These are phyloP conservation scores for Esox masquinongy DNA, from an alignment of 2,797 vertebrate genomes.

Conservation along the genomic window DNA sequence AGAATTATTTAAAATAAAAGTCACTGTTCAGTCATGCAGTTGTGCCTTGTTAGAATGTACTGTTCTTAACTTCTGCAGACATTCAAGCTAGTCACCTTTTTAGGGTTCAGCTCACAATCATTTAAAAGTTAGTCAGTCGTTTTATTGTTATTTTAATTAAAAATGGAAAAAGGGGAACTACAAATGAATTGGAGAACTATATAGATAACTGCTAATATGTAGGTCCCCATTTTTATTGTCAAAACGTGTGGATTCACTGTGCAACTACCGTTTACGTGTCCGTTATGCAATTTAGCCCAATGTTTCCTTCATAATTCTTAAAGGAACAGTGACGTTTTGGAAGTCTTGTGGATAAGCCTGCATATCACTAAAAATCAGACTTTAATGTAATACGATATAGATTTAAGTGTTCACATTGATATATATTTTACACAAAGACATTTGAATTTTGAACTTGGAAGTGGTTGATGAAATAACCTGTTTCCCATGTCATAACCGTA, in stretches of 20 bases:
- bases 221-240: background rate
- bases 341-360: too few species aligned
- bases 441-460: background rate
- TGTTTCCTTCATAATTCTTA: background rate
- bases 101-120: background rate
- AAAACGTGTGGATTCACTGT: background rate
- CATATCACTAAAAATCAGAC: background rate
- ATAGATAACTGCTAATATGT: background rate
- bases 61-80: background rate
- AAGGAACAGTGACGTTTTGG: background rate
- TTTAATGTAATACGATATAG: background rate
- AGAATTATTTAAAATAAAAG: background rate
- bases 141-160: background rate
- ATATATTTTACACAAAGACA: background rate
- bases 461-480: background rate
- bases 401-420: background rate
- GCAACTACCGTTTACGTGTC: background rate
- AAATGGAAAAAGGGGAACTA: background rate
- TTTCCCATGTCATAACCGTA: background rate
- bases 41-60: background rate
- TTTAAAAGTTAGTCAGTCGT: background rate
- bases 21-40: background rate
- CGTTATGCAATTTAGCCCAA: background rate
- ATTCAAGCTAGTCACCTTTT: background rate
- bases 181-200: background rate